A percentile compares a stretch with the other conserved stretches of the same genome.
These are phyloP conservation scores for Cenopis cana DNA, from an alignment of 2,888 invertebrate species.

Conservation along the genomic window DNA sequence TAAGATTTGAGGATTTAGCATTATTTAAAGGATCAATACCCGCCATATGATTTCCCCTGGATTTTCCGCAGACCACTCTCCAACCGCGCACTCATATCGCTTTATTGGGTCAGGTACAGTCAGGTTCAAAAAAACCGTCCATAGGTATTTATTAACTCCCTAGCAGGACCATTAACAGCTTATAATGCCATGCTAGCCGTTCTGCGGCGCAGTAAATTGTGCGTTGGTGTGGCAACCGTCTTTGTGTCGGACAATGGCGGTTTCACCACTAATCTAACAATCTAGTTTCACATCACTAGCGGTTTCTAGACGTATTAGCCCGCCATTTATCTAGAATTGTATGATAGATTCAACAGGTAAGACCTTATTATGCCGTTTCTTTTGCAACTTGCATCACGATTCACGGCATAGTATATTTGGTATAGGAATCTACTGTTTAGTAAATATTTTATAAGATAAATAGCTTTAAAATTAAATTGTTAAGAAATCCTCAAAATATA, in stretches of 20 bases:
- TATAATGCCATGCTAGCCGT: constrained; percentile 10
- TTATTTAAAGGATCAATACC: too few species aligned
- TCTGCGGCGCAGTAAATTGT: constrained; percentile 28
- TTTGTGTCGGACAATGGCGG: constrained; percentile 38
- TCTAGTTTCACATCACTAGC: constrained; percentile 45
- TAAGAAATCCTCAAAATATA: too few species aligned
- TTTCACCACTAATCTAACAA: constrained; percentile 43
- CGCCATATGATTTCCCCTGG: too few species aligned
- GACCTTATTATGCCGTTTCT: constrained; percentile 19
- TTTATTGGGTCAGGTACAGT: too few species aligned
- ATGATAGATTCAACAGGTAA: constrained; percentile 12
- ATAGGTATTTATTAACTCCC: background rate
- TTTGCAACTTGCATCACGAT: background rate
- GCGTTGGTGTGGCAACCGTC: constrained; percentile 41
- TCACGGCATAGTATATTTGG: background rate
- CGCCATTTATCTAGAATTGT: constrained; percentile 31
- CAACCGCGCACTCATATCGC: too few species aligned
- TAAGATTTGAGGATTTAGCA: background rate
- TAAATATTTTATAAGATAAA: too few species aligned
- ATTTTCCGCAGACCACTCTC: too few species aligned
- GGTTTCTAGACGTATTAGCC: constrained; percentile 32
- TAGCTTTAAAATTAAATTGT: too few species aligned
- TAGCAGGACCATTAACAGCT: background rate
- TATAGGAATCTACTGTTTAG: too few species aligned
- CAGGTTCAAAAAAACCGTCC: too few species aligned